Percentiles rank a stretch among this genome's conserved stretches.
Evolutionary conservation across 2,797 vertebrate genomes (phyloP).

Genomic region (Glyptemys insculpta): DNA sequence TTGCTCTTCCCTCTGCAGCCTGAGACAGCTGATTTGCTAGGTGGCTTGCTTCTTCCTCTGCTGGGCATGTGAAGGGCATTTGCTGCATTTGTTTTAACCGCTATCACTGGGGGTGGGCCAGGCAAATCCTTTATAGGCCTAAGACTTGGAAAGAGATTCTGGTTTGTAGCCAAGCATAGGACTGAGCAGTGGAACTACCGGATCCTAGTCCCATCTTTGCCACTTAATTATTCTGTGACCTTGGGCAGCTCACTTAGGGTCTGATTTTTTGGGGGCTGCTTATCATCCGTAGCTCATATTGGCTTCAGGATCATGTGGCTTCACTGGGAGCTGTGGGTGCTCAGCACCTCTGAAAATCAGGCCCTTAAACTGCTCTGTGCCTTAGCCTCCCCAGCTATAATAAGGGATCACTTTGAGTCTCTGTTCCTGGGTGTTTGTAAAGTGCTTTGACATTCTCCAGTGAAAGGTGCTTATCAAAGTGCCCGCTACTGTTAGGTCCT

Average conservation of each 20-base stretch:
- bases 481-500: not conserved
- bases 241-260: fast-evolving
- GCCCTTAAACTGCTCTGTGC: fast-evolving
- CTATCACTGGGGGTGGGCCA: not conserved
- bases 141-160: not conserved
- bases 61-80: not conserved
- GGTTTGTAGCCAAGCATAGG: fast-evolving
- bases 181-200: not conserved
- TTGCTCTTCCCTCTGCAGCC: not conserved
- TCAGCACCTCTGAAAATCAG: fast-evolving
- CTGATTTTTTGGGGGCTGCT: not conserved
- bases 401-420: fast-evolving
- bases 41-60: not conserved
- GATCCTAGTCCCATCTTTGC: not conserved
- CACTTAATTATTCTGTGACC: fast-evolving
- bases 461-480: not conserved
- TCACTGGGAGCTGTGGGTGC: fast-evolving
- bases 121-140: fast-evolving
- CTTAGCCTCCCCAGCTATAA: fast-evolving
- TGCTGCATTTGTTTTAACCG: not conserved
- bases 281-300: fast-evolving
- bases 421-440: not conserved
- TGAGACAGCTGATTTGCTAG: not conserved
- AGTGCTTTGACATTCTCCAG: not conserved
- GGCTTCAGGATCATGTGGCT: fast-evolving